Evolutionary conservation across 1,140 invertebrate species (phyloP).

Genomic region (Eueides isabella): DNA sequence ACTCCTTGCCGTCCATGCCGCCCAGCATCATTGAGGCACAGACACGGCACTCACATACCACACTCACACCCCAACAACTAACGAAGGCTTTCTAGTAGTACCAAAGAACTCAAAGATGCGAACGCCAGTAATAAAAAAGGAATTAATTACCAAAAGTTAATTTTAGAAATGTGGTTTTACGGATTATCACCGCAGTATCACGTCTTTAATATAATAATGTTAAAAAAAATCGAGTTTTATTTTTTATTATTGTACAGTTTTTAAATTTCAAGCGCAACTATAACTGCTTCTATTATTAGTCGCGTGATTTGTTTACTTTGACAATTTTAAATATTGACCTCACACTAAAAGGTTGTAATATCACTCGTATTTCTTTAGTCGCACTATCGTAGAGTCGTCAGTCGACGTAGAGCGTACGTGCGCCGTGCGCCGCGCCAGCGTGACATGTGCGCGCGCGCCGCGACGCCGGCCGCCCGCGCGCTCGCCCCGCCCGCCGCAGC

Average conservation of each 20-base stretch:
- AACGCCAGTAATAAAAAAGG: neutral
- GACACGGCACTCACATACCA: constrained; percentile 55
- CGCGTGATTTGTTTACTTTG: neutral
- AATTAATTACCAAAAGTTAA: neutral
- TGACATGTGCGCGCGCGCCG: constrained; percentile 58
- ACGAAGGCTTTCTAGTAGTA: neutral
- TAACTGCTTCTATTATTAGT: neutral
- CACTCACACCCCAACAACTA: constrained; percentile 28
- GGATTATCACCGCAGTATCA: neutral
- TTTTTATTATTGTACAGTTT: neutral
- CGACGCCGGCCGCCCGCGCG: constrained; percentile 45
- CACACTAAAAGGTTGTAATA: neutral
- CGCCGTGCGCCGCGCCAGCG: constrained; percentile 40
- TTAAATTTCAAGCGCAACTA: neutral
- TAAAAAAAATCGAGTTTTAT: neutral
- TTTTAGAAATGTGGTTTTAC: neutral
- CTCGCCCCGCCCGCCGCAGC: constrained; percentile 64
- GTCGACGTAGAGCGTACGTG: constrained; percentile 41
- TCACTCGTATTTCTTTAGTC: neutral
- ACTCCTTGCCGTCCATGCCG: constrained; percentile 77
- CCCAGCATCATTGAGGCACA: constrained; percentile 61
- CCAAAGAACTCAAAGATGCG: neutral
- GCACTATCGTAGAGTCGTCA: neutral
- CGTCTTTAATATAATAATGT: neutral
- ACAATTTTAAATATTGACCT: neutral